Conservation (phyloP, 2,888 invertebrate species). For the Spodoptera exigua region DNA sequence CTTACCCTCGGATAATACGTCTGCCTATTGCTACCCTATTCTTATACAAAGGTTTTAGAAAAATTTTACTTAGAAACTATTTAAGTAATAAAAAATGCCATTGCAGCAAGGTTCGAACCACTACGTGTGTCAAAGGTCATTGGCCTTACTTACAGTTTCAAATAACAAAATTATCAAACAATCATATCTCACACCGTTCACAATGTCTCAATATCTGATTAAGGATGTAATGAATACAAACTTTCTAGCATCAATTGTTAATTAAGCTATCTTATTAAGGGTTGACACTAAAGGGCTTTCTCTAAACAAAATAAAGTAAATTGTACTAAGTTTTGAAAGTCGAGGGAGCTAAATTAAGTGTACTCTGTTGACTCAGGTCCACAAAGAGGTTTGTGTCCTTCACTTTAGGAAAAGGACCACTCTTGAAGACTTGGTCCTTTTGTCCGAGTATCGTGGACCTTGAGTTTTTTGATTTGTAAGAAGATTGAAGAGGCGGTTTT, state of each 20-base stretch:
- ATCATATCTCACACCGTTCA: background rate
- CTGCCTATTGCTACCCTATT: too few species aligned
- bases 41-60: too few species aligned
- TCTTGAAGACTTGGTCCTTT: conserved; percentile 20
- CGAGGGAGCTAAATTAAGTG: conserved; percentile 28
- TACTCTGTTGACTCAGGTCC: conserved; percentile 9
- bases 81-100: too few species aligned
- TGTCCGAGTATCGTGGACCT: conserved; percentile 13
- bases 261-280: conserved; percentile 42
- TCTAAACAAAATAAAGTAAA: conserved; percentile 20
- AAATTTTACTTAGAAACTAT: too few species aligned
- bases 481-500: conserved; percentile 16
- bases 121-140: too few species aligned
- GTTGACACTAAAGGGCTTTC: conserved; percentile 10
- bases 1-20: too few species aligned
- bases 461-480: conserved; percentile 8
- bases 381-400: conserved; percentile 5
- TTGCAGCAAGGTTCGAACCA: too few species aligned
- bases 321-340: conserved; percentile 32
- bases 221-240: conserved; percentile 21
- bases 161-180: background rate
- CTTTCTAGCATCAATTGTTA: conserved; percentile 28
- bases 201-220: conserved; percentile 11
- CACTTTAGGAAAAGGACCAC: conserved; percentile 19
- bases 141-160: background rate